Evolutionary conservation across 2,113 vertebrate genomes (phyloP).

Genomic region (Calyptommatus sinebrachiatus): DNA sequence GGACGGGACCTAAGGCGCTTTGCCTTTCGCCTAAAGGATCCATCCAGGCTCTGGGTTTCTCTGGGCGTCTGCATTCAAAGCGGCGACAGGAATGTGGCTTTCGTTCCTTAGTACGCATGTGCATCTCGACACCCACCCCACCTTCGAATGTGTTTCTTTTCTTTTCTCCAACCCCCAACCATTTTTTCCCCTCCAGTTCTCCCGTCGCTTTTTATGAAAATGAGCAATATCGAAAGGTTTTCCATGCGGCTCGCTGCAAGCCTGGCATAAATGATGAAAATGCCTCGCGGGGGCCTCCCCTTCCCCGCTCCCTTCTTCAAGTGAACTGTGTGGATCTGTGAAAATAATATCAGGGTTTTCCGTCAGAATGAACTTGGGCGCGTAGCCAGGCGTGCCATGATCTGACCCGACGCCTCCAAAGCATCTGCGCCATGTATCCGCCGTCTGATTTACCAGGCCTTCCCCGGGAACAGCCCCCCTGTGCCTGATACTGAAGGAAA

Average conservation of each 20-base stretch:
- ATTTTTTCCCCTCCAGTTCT: background rate
- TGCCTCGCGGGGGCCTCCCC: constrained; percentile 70
- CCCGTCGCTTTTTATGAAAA: constrained; percentile 73
- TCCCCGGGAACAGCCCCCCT: constrained; percentile 84
- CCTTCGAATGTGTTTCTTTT: background rate
- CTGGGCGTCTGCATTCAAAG: background rate
- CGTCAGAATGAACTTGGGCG: constrained; percentile 94
- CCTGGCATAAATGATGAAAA: constrained; percentile 86
- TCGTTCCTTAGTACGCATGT: too few species aligned
- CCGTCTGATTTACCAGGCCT: constrained; percentile 95
- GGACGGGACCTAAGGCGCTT: too few species aligned
- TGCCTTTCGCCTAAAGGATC: background rate
- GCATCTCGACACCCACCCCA: background rate
- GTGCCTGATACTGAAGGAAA: constrained; percentile 92
- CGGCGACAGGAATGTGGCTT: background rate
- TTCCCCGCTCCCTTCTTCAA: constrained; percentile 42
- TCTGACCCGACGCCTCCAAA: constrained; percentile 97
- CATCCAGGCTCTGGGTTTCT: background rate
- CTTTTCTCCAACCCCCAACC: background rate
- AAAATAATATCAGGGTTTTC: constrained; percentile 98
- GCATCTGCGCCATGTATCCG: constrained; percentile 98
- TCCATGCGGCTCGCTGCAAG: constrained; percentile 81
- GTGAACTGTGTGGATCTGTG: constrained; percentile 83
- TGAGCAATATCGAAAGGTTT: constrained; percentile 83
- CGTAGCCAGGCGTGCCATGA: constrained; percentile 94